A percentile compares a stretch with the other conserved stretches of the same genome.
These are phyloP conservation scores for Ispidina lecontei DNA, from an alignment of 2,797 vertebrate genomes.

Conservation along the genomic window DNA sequence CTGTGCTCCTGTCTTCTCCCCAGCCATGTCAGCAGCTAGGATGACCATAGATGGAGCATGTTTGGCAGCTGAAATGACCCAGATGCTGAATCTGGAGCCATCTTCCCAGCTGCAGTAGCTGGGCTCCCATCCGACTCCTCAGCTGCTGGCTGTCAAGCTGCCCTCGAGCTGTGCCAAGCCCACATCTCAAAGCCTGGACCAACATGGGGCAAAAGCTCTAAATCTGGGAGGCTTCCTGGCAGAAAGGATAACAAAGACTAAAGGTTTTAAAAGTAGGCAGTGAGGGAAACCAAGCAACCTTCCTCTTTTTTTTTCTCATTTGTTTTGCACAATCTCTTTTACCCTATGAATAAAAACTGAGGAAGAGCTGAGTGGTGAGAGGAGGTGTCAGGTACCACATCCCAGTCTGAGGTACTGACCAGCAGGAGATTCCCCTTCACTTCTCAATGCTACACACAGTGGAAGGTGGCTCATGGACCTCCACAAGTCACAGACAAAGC, in stretches of 20 bases:
- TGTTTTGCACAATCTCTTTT: background rate
- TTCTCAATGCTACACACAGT: background rate
- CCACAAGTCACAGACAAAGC: background rate
- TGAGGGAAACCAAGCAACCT: background rate
- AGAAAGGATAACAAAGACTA: background rate
- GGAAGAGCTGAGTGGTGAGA: background rate
- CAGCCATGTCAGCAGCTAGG: background rate
- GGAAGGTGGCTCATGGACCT: background rate
- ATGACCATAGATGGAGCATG: background rate
- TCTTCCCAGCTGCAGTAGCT: constrained; percentile 39
- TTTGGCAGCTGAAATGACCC: constrained; percentile 39
- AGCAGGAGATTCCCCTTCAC: background rate
- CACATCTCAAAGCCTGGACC: constrained; percentile 11
- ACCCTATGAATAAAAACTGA: background rate
- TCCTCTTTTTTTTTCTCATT: background rate
- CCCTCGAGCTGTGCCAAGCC: background rate
- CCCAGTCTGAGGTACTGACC: background rate
- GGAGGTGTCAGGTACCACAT: background rate
- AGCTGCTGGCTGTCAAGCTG: constrained; percentile 40
- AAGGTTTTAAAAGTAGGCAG: background rate
- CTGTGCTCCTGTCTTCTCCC: background rate
- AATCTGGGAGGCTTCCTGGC: constrained; percentile 22
- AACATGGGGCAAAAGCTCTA: constrained; percentile 4
- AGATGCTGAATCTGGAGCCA: constrained; percentile 54
- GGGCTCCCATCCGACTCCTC: background rate